Conservation (phyloP, 2,888 invertebrate species). For the Xestia xanthographa region DNA sequence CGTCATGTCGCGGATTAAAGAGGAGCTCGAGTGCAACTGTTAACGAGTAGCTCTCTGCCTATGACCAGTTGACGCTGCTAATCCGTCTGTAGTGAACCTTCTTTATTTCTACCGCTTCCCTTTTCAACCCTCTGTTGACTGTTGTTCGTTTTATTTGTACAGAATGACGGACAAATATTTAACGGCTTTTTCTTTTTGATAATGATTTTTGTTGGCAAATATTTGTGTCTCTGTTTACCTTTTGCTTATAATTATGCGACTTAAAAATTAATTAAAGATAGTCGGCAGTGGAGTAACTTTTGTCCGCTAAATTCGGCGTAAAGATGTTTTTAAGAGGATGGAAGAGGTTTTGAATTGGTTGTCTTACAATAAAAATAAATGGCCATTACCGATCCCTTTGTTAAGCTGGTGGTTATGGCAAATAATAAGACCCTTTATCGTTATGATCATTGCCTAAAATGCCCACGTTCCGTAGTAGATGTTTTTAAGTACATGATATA, state of each 20-base stretch:
- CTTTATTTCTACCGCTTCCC: slow-evolving; percentile 1
- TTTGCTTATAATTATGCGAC: background rate
- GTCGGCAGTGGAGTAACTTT: background rate
- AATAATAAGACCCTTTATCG: slow-evolving; percentile 3
- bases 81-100: slow-evolving; percentile 2
- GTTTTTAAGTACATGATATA: background rate
- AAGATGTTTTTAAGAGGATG: background rate
- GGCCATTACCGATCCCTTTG: slow-evolving; percentile 1
- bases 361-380: slow-evolving; percentile 18
- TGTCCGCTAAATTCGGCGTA: background rate
- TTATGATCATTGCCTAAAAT: slow-evolving; percentile 11
- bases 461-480: background rate
- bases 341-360: background rate
- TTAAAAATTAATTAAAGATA: background rate
- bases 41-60: background rate
- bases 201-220: background rate
- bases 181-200: background rate
- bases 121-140: slow-evolving; percentile 16
- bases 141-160: slow-evolving; percentile 30
- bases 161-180: slow-evolving; percentile 27
- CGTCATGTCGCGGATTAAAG: background rate
- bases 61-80: background rate
- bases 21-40: background rate
- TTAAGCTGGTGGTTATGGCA: background rate
- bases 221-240: background rate